phyloP scores from a whole-genome alignment of 2,888 invertebrate genomes.

The Callosobruchus maculatus region DNA sequence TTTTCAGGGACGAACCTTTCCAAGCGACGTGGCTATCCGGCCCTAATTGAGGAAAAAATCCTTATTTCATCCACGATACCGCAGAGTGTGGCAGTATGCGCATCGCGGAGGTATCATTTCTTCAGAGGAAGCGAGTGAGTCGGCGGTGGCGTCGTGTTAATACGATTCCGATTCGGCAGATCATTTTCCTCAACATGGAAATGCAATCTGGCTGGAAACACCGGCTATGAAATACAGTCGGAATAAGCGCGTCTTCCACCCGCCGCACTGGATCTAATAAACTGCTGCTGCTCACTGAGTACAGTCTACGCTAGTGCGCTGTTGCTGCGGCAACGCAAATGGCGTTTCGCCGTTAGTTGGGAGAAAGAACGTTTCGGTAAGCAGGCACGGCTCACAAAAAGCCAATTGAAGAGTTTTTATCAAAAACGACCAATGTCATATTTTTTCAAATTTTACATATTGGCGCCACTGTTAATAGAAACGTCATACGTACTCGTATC shows the following conservation, averaged over 20 bases:
- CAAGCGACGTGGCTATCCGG: no score
- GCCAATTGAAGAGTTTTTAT: no score
- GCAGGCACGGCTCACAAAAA: no score
- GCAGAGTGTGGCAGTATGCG: neutral
- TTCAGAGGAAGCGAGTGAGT: neutral
- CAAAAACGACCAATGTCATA: no score
- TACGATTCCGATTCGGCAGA: neutral
- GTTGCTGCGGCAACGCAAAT: neutral
- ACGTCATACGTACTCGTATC: no score
- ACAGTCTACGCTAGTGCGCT: neutral
- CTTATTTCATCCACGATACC: no score
- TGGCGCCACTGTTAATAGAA: no score
- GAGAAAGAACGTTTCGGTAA: neutral
- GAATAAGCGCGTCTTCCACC: neutral
- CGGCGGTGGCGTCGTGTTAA: neutral
- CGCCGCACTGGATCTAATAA: neutral
- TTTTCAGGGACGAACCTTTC: no score
- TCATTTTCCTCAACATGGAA: neutral
- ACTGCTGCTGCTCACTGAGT: neutral
- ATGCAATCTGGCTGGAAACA: neutral
- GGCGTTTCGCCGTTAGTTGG: neutral
- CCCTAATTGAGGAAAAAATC: no score
- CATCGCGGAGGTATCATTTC: neutral
- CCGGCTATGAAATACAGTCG: neutral
- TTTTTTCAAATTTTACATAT: no score